Base-by-base conservation (phyloP, 37 sponge, comb jelly and placozoan species). In the Agelas oroides region DNA sequence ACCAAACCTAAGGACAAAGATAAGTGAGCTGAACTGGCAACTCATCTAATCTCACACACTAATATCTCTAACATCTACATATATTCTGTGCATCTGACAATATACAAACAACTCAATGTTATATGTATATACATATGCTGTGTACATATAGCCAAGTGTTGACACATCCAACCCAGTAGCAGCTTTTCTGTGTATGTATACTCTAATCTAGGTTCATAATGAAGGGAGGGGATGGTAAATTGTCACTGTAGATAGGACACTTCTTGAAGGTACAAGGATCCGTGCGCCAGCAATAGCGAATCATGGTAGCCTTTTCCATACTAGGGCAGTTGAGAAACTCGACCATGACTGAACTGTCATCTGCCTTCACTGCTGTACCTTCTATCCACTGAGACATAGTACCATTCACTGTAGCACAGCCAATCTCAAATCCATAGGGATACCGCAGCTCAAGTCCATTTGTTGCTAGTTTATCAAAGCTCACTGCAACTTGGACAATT, bases 341-440 rank as follows among this genome's bases (percentile, higher is more conserved):
- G 0, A 83, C 82, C 14, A 59, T 38, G n/a, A 82, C 54, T 46
- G 31, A 23, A 15, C n/a, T 40, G 3, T 52, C 82, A 33, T 33
- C 16, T n/a, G 25, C 61, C 15, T 41, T 28, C 39, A 38, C 65
- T 20, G 83, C 83, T 1, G 71, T 88, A 6, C 82, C 89, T 23
- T 75, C 83, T 13, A 88, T 59, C 80, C 75, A 88, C 36, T 28
- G 65, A 14, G 83, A 18, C 8, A 16, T 17, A 2, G 57, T 16
- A 1, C 21, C 30, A 1, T 71, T 59, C 14, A 66, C 27, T 38
- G 33, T 59, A 46, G 41, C 52, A 40, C 90, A 89, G 40, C 84
- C 75, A 27, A 89, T n/a, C 53, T 89, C 90, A 84, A 84, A 89
- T 0, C 90, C 90, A 53, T 77, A 84, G 20, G 64, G 62, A n/a